Base-by-base conservation (phyloP, 2,888 invertebrate genomes). In the Miltochrista miniata region DNA sequence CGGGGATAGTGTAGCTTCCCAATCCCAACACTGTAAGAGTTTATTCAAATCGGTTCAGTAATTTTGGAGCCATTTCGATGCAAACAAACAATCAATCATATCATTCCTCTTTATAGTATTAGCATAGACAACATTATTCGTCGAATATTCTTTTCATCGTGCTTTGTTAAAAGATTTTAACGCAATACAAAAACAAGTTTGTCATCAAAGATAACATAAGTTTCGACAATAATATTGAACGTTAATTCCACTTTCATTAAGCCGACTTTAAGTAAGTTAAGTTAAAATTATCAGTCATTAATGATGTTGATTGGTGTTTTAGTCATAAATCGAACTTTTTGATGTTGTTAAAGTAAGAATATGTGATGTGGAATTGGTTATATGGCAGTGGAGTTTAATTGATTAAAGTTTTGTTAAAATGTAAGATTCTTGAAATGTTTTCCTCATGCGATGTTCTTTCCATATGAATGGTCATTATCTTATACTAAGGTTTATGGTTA, bases 211-310 rank as follows among this genome's bases (percentile, higher is more conserved):
- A 56, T 65, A 62, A 64, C 47, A 50, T 51, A n/a, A n/a, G n/a
- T 63, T 64, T 59, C 52, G 52, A 59, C 68, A 68, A 73, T 68
- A 69, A 70, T 54, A 35, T 50, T 52, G 29, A 59, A 54, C 66
- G 64, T 71, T 61, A 68, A 69, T 48, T 57, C 54, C 40, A 53
- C 47, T 70, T 64, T 70, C 62, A 72, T 72, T 74, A 70, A 67
- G 53, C 50, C 37, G 64, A 68, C 61, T 69, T 54, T 59, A 54
- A 39, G 18, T 45, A 40, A 54, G 51, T 49, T 61, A 70, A 66
- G 70, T 72, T 65, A 68, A 44, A 71, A 70, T 61, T 48, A 61
- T 64, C 56, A 55, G 45, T 44, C 60, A 68, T 70, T 61, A 61
- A 66, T 69, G 60, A 53, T 59, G 54, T 66, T 68, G 61, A 72